Evolutionary conservation across 2,888 invertebrate species (phyloP).

Genomic region (Ophion ventricosus): DNA sequence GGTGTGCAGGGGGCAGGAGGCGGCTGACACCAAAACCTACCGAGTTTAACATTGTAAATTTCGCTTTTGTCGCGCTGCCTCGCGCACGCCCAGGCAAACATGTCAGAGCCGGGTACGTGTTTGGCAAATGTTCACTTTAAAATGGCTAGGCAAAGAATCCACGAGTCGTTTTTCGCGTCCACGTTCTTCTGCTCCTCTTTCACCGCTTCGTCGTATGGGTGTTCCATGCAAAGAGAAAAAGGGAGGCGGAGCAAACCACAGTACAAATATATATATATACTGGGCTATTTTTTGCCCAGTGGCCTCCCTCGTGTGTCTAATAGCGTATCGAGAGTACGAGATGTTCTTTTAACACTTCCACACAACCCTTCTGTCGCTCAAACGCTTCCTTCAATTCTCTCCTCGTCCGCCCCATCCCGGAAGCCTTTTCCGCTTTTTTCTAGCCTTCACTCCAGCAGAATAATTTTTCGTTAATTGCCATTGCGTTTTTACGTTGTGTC

Average conservation of each 20-base stretch:
- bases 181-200: constrained; percentile 13
- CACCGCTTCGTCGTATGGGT: constrained; percentile 29
- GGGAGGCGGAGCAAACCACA: constrained; percentile 11
- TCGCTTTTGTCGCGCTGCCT: constrained; percentile 77
- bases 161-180: constrained; percentile 3
- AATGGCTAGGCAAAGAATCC: constrained; percentile 76
- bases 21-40: constrained; percentile 10
- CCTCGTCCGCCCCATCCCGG: neutral
- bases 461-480: neutral
- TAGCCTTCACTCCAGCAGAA: neutral
- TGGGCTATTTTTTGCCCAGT: constrained; percentile 55
- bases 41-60: constrained; percentile 47
- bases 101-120: constrained; percentile 76
- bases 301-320: constrained; percentile 18
- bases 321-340: neutral
- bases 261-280: neutral
- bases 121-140: constrained; percentile 78
- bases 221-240: neutral
- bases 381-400: neutral
- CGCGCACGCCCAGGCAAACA: constrained; percentile 79
- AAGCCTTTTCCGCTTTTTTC: neutral
- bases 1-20: neutral
- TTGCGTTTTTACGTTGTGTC: too few species aligned
- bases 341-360: constrained; percentile 14
- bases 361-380: constrained; percentile 53